phyloP scores from a whole-genome alignment of 2,888 invertebrate genomes.

The Phania funesta region DNA sequence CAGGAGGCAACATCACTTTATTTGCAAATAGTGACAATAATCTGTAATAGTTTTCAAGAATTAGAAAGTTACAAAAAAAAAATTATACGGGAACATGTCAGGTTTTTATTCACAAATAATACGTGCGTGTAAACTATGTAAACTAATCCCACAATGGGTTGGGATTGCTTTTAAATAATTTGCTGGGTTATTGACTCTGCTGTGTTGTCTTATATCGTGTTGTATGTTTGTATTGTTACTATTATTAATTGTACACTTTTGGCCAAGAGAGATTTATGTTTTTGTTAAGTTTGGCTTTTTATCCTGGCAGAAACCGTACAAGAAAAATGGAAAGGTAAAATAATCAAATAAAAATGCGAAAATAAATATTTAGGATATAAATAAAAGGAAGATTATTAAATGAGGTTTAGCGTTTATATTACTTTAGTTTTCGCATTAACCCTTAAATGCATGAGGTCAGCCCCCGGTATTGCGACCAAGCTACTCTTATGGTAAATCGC shows the following conservation, averaged over 20 bases:
- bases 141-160: not conserved
- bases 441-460: too few relatives aligned
- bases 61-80: too few relatives aligned
- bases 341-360: conserved; percentile 38
- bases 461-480: too few relatives aligned
- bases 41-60: too few relatives aligned
- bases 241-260: conserved; percentile 65
- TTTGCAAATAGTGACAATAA: too few relatives aligned
- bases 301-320: conserved; percentile 12
- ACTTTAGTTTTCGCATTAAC: not conserved
- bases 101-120: too few relatives aligned
- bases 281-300: conserved; percentile 45
- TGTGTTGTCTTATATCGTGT: not conserved
- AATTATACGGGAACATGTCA: too few relatives aligned
- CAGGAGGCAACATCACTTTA: too few relatives aligned
- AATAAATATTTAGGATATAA: conserved; percentile 40
- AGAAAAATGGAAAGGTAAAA: conserved; percentile 15
- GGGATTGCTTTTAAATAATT: not conserved
- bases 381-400: conserved; percentile 59
- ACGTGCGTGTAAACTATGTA: too few relatives aligned
- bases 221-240: conserved; percentile 35
- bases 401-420: not conserved
- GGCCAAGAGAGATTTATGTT: conserved; percentile 64
- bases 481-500: too few relatives aligned
- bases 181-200: conserved; percentile 15